Conservation (phyloP, 2,888 invertebrate species). For the Sturmia bella region DNA sequence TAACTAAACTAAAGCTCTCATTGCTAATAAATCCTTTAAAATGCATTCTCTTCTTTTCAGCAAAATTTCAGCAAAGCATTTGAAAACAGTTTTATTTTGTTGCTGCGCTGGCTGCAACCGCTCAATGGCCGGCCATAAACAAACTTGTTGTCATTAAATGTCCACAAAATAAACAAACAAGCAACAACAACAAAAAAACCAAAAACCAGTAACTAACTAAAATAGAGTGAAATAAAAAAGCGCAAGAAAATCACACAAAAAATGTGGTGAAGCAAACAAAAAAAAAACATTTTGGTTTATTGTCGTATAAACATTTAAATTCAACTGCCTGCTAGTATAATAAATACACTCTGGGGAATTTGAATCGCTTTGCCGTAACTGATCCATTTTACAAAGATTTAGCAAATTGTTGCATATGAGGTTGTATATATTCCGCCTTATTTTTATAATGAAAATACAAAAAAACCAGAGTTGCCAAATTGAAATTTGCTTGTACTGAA, state of each 20-base stretch:
- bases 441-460: conserved; percentile 25
- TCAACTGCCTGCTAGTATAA: conserved; percentile 58
- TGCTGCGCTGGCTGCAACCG: conserved; percentile 17
- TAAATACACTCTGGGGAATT: conserved; percentile 67
- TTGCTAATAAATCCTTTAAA: conserved; percentile 58
- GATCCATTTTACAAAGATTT: conserved; percentile 63
- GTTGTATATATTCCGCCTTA: conserved; percentile 53
- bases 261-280: not conserved
- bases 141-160: conserved; percentile 66
- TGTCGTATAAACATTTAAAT: conserved; percentile 63
- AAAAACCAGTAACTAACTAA: conserved; percentile 21
- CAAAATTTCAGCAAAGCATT: conserved; percentile 40
- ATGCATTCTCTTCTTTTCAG: conserved; percentile 43
- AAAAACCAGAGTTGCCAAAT: conserved; percentile 49
- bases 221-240: conserved; percentile 36
- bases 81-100: conserved; percentile 55
- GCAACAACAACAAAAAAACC: conserved; percentile 33
- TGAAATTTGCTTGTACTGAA: not conserved
- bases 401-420: conserved; percentile 52
- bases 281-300: conserved; percentile 58
- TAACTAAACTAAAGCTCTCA: conserved; percentile 51
- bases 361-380: conserved; percentile 65
- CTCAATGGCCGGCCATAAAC: conserved; percentile 47
- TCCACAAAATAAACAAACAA: conserved; percentile 58
- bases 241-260: conserved; percentile 1